Percentiles rank a stretch among this genome's conserved stretches.
Evolutionary conservation across 1,140 invertebrate species (phyloP).

Genomic region (Ctenoplectra terminalis): DNA sequence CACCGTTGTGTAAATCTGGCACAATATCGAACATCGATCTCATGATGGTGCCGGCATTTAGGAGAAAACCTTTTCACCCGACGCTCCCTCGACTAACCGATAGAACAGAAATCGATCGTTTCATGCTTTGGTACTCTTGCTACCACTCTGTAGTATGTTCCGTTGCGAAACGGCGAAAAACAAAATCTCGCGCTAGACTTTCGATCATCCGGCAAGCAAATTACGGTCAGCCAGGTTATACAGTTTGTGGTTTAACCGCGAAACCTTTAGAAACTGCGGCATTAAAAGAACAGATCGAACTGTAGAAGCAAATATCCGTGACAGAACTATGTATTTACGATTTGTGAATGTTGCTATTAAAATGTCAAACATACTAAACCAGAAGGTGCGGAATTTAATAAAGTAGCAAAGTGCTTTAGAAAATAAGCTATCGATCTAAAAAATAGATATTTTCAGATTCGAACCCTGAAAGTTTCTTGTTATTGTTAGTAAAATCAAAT

Average conservation of each 20-base stretch:
- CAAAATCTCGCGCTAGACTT: background rate
- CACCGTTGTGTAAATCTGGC: constrained; percentile 7
- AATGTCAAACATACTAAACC: background rate
- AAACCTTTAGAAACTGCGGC: constrained; percentile 5
- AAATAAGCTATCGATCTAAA: too few species aligned
- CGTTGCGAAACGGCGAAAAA: constrained; percentile 47
- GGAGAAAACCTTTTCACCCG: constrained; percentile 65
- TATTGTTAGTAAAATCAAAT: too few species aligned
- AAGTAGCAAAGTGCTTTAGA: too few species aligned
- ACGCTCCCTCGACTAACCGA: constrained; percentile 56
- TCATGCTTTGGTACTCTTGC: constrained; percentile 24
- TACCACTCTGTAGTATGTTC: background rate
- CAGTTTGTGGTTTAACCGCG: constrained; percentile 20
- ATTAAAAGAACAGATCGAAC: constrained; percentile 22
- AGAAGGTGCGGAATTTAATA: background rate
- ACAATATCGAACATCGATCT: constrained; percentile 30
- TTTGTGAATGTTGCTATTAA: background rate
- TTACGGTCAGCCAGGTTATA: constrained; percentile 28
- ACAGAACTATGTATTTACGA: background rate
- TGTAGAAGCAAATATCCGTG: background rate
- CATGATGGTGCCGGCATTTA: constrained; percentile 63
- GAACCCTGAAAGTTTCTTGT: too few species aligned
- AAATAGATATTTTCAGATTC: too few species aligned
- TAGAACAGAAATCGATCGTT: constrained; percentile 39
- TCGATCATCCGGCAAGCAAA: constrained; percentile 38